Evolutionary conservation across 2,888 invertebrate genomes (phyloP).

Genomic region (Phrixothrix hirtus): DNA sequence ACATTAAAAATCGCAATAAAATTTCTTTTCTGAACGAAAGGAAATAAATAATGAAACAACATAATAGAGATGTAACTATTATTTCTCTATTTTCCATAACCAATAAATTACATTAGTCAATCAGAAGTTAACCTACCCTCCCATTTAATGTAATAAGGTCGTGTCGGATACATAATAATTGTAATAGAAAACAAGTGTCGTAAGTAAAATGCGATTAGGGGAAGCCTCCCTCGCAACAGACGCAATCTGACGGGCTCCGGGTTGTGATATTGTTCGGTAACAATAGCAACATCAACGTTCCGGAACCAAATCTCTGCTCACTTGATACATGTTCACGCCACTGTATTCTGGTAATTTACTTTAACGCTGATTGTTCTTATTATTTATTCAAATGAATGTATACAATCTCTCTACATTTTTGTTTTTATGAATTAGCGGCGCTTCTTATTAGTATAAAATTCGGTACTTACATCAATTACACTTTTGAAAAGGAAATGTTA

Average conservation of each 20-base stretch:
- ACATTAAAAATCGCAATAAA: too few relatives aligned
- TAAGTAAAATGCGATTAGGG: constrained; percentile 30
- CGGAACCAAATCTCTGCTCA: constrained; percentile 31
- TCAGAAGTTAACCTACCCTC: constrained; percentile 19
- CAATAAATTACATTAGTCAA: constrained; percentile 24
- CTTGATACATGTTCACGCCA: constrained; percentile 33
- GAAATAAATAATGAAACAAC: too few relatives aligned
- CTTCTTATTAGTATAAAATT: not conserved
- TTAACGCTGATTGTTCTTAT: constrained; percentile 21
- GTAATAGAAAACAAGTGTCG: constrained; percentile 32
- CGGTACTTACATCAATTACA: constrained; percentile 5
- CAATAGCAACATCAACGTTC: constrained; percentile 32
- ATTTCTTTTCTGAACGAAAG: too few relatives aligned
- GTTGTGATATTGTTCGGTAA: constrained; percentile 26
- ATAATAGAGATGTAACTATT: constrained; percentile 9
- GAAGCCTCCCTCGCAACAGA: constrained; percentile 28
- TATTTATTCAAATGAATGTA: constrained; percentile 6
- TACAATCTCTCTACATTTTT: constrained; percentile 4
- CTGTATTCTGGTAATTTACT: constrained; percentile 26
- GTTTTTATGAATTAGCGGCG: constrained; percentile 12
- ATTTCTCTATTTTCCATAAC: constrained; percentile 12
- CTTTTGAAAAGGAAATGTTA: constrained; percentile 17
- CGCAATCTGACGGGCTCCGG: constrained; percentile 27
- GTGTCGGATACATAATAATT: constrained; percentile 32
- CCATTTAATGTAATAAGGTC: constrained; percentile 25